Evolutionary conservation across 2,888 invertebrate genomes (phyloP), one percentile per base, ranked within the genome.

Genomic region (Polydrusus tereticollis): DNA sequence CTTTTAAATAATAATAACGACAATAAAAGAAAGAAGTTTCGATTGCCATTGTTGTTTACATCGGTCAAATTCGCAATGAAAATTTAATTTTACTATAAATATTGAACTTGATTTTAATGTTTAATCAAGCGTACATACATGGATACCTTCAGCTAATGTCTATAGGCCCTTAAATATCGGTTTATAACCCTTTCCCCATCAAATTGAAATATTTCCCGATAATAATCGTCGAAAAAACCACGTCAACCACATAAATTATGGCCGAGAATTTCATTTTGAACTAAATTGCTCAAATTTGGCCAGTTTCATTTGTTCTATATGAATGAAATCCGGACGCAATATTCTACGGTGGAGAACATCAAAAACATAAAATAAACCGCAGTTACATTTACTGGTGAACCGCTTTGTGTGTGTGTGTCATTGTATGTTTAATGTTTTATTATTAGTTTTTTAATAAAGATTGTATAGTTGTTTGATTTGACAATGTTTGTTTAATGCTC

Each of bases 341-440:
- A 65, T 65, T 55, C 52, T 41, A 26, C 65, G 55, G 55, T 55
- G 23, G 14, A 38, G 18, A 52, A 55, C 55, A 55, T 65, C 33
- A 64, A 64, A 64, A 52, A 64, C 41, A 41, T 65, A 52, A 65
- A 65, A 65, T 65, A 65, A 65, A 65, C 55, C 65, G 55, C 33
- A 64, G 55, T 16, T 10, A 43, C 38, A 36, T 55, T 55, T 55
- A 52, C 38, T 36, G 36, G 12, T 38, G 36, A 29, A 29, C 33
- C 62, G 5, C 14, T 4, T 18, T 8, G 20, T 20, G 45, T 45
- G 10, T 20, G 45, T 7, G 3, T n/a, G n/a, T n/a, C n/a, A 4
- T 45, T 20, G 10, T 45, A 45, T 4, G 8, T 18, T 45, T 18
- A 20, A 10, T 45, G 20, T 45, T 45, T 18, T 45, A 18, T 8